Percentiles rank a stretch among this genome's conserved stretches.
Evolutionary conservation across 2,113 vertebrate species (phyloP).

Genomic region (Chamaea fasciata): DNA sequence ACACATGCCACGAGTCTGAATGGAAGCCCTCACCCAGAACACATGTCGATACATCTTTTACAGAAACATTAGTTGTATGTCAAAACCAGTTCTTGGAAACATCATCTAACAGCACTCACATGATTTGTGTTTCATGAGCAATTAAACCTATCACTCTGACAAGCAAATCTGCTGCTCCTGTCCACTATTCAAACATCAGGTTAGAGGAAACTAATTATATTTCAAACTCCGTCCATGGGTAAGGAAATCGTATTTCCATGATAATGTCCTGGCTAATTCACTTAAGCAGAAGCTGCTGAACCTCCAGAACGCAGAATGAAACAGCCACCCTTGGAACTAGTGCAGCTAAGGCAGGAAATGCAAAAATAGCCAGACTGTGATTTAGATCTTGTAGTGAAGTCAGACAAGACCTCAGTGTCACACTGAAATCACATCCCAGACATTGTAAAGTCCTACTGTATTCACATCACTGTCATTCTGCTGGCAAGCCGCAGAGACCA

Average conservation of each 20-base stretch:
- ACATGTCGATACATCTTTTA: conserved; percentile 16
- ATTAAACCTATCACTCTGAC: conserved; percentile 11
- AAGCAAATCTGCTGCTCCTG: neutral
- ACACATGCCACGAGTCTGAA: neutral
- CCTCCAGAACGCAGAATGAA: neutral
- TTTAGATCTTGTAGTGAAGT: neutral
- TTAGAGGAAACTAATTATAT: neutral
- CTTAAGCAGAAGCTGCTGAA: neutral
- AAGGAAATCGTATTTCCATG: neutral
- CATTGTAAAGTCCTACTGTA: conserved; percentile 15
- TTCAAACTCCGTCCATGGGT: neutral
- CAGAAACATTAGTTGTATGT: conserved; percentile 11
- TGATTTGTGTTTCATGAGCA: conserved; percentile 17
- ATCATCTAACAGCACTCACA: neutral
- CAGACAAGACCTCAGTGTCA: conserved; percentile 36
- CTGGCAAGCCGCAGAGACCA: neutral
- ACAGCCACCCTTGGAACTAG: neutral
- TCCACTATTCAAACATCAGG: neutral
- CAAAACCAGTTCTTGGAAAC: conserved; percentile 30
- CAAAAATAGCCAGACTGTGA: conserved; percentile 28
- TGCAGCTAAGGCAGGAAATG: conserved; percentile 11
- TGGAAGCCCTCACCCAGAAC: neutral
- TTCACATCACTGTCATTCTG: conserved; percentile 17
- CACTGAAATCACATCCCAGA: conserved; percentile 48
- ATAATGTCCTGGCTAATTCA: neutral